phyloP scores from a whole-genome alignment of 2,888 invertebrate species.

The Petrophora chlorosata region DNA sequence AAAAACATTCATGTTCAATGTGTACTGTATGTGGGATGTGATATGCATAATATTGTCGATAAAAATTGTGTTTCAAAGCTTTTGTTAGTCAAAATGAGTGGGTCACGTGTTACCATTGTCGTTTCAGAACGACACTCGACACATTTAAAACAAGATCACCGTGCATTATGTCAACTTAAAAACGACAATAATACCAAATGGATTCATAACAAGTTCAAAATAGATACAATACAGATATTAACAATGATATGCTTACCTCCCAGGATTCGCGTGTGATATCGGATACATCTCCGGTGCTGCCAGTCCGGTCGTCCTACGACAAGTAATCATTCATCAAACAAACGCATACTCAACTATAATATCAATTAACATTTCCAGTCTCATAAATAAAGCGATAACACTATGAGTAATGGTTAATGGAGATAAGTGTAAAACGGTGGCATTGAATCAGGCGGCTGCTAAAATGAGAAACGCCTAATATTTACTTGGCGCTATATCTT shows the following conservation, averaged over 20 bases:
- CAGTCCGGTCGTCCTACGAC: slow-evolving; percentile 81
- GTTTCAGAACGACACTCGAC: background rate
- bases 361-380: slow-evolving; percentile 33
- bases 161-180: too few species aligned
- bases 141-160: too few species aligned
- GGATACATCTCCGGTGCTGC: slow-evolving; percentile 89
- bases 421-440: slow-evolving; percentile 46
- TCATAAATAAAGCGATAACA: slow-evolving; percentile 59
- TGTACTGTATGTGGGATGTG: slow-evolving; percentile 77
- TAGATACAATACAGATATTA: background rate
- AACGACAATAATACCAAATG: slow-evolving; percentile 8
- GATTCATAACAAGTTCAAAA: background rate
- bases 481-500: too few species aligned
- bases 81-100: slow-evolving; percentile 51
- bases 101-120: slow-evolving; percentile 24
- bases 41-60: slow-evolving; percentile 60
- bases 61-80: slow-evolving; percentile 59
- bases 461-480: slow-evolving; percentile 17
- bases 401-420: slow-evolving; percentile 54
- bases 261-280: slow-evolving; percentile 95
- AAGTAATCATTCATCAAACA: slow-evolving; percentile 38
- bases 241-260: slow-evolving; percentile 89
- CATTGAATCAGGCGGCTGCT: slow-evolving; percentile 32
- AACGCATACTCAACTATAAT: slow-evolving; percentile 5
- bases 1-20: slow-evolving; percentile 67